phyloP scores from a whole-genome alignment of 2,888 invertebrate genomes.

The Vesta saturnalis region DNA sequence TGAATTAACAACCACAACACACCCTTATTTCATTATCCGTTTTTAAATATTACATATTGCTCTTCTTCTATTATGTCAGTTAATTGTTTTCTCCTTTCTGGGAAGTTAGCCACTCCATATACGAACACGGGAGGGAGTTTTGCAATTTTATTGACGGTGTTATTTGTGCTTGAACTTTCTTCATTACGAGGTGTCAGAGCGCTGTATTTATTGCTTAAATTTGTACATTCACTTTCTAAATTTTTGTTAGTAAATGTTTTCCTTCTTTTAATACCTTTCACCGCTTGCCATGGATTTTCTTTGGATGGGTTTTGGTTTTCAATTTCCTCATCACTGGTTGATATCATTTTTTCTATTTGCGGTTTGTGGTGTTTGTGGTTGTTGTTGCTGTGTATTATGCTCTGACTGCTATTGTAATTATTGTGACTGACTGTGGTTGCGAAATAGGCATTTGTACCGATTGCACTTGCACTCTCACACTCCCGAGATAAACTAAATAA shows the following conservation, averaged over 20 bases:
- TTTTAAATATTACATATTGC: too few relatives aligned
- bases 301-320: background rate
- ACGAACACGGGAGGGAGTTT: background rate
- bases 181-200: background rate
- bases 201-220: background rate
- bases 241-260: too few relatives aligned
- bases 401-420: background rate
- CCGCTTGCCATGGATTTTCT: background rate
- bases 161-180: background rate
- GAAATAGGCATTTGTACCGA: background rate
- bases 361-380: too few relatives aligned
- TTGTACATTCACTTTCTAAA: background rate
- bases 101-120: background rate
- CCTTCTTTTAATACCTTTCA: background rate
- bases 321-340: background rate
- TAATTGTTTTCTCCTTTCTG: background rate
- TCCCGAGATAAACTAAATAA: too few relatives aligned
- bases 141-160: background rate
- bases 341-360: background rate
- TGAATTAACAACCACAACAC: too few relatives aligned
- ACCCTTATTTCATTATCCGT: too few relatives aligned
- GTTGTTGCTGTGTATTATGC: too few relatives aligned
- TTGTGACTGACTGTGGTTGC: background rate
- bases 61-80: background rate
- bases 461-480: too few relatives aligned